These are phyloP conservation scores for Lycocerus yunnanus DNA, from an alignment of 2,888 invertebrate species.

Conservation along the genomic window DNA sequence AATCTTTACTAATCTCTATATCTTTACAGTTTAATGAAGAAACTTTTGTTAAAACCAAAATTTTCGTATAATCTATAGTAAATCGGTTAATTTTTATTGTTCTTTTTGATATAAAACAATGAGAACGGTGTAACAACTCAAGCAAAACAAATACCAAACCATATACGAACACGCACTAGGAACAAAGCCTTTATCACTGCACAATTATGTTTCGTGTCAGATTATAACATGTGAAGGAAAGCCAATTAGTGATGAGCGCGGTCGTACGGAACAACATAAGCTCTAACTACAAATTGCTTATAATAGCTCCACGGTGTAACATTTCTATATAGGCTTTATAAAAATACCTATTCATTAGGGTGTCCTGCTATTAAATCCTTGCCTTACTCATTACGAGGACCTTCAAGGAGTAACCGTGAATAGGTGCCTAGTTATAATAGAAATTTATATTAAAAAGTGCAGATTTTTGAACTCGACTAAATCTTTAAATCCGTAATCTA, in stretches of 20 bases:
- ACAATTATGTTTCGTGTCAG: conserved; percentile 55
- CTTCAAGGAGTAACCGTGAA: not conserved
- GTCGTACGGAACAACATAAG: conserved; percentile 50
- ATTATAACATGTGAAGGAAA: conserved; percentile 55
- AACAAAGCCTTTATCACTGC: conserved; percentile 54
- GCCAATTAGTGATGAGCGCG: conserved; percentile 54
- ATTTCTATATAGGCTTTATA: conserved; percentile 29
- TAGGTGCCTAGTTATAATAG: not conserved
- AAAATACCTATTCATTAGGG: conserved; percentile 8
- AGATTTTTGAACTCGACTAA: too few relatives aligned
- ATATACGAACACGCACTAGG: conserved; percentile 38
- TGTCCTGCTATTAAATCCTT: not conserved
- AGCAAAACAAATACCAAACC: conserved; percentile 29
- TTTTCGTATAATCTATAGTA: conserved; percentile 7
- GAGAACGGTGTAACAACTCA: conserved; percentile 22
- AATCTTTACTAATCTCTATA: conserved; percentile 7
- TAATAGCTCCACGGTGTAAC: conserved; percentile 41
- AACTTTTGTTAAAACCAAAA: conserved; percentile 20
- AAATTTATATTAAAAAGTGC: not conserved
- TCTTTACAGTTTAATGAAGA: conserved; percentile 16
- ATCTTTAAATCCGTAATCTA: too few relatives aligned
- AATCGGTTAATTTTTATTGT: conserved; percentile 15
- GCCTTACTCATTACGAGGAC: not conserved
- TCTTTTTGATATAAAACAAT: conserved; percentile 19
- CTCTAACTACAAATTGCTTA: conserved; percentile 40